Evolutionary conservation across 2,888 invertebrate genomes (phyloP).

Genomic region (Heteropelma amictum): DNA sequence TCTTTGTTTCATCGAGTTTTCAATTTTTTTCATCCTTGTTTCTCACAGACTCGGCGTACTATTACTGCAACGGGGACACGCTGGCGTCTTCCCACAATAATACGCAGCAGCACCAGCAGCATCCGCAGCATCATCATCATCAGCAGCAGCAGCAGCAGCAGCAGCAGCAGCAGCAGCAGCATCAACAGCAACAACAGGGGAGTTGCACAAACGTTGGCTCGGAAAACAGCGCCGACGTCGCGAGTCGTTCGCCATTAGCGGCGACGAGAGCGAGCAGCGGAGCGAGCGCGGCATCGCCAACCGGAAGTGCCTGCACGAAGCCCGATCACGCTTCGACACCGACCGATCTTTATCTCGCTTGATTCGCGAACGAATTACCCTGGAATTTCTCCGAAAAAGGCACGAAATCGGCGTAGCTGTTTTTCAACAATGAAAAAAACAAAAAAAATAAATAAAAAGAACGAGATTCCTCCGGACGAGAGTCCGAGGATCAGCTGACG

Average conservation of each 20-base stretch:
- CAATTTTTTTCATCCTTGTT: background rate
- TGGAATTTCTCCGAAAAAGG: background rate
- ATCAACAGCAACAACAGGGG: conserved; percentile 67
- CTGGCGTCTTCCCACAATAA: conserved; percentile 77
- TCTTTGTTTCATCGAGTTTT: background rate
- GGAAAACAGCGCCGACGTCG: conserved; percentile 79
- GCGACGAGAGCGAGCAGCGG: conserved; percentile 86
- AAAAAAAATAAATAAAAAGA: background rate
- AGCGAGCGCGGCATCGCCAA: conserved; percentile 85
- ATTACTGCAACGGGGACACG: conserved; percentile 81
- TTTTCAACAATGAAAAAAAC: background rate
- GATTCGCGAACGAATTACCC: conserved; percentile 57
- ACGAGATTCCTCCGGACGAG: background rate
- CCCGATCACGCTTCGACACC: conserved; percentile 78
- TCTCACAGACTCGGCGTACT: conserved; percentile 82
- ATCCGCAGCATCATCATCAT: conserved; percentile 67
- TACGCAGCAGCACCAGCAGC: conserved; percentile 71
- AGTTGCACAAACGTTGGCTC: conserved; percentile 71
- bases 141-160: conserved; percentile 69
- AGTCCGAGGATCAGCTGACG: conserved; percentile 25
- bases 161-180: conserved; percentile 59
- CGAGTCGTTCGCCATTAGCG: conserved; percentile 84
- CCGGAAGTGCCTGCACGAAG: conserved; percentile 85
- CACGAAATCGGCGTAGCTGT: background rate
- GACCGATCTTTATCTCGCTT: conserved; percentile 75